Percentiles rank a stretch among this genome's conserved stretches.
These are phyloP conservation scores for Delichon dasypus DNA, from an alignment of 2,797 vertebrate genomes.

Conservation along the genomic window DNA sequence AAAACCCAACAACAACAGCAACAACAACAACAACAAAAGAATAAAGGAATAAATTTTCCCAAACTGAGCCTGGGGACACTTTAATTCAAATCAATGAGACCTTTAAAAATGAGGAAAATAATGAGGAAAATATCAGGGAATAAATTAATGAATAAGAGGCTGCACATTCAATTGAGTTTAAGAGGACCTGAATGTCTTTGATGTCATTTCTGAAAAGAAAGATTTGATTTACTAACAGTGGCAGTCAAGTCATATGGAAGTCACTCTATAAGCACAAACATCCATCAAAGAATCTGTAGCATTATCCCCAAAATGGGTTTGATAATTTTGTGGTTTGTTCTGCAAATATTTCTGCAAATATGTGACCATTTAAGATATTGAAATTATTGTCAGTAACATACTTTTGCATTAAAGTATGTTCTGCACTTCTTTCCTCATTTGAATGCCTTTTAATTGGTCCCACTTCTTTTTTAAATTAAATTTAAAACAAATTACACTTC, in stretches of 20 bases:
- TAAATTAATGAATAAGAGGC: background rate
- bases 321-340: background rate
- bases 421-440: background rate
- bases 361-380: background rate
- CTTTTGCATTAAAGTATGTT: background rate
- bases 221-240: accelerated
- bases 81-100: background rate
- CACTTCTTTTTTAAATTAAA: background rate
- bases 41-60: background rate
- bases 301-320: background rate
- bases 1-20: no score
- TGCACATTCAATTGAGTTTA: background rate
- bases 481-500: background rate
- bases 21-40: background rate
- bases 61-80: background rate
- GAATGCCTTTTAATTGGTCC: background rate
- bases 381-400: background rate
- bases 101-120: background rate
- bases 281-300: background rate
- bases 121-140: background rate
- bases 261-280: background rate
- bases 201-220: background rate
- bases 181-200: background rate
- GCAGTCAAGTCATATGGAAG: background rate
- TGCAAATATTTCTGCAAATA: background rate